These are phyloP conservation scores for Malurus leucopterus DNA, from an alignment of 2,797 vertebrate species.

Conservation along the genomic window DNA sequence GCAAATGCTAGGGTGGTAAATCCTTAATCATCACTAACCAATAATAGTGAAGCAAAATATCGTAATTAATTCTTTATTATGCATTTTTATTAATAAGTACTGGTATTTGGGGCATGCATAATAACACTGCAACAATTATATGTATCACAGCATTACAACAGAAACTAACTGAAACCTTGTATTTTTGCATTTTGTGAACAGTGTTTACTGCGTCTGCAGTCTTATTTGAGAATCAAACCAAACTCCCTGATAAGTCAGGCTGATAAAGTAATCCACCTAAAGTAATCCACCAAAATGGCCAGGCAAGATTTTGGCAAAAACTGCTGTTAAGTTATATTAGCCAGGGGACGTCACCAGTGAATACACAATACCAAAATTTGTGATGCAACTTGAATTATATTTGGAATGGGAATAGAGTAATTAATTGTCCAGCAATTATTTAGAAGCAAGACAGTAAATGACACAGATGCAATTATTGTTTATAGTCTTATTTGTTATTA, in stretches of 20 bases:
- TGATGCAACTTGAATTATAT: neutral
- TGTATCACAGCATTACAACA: constrained; percentile 50
- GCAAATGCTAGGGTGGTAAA: neutral
- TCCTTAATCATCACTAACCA: neutral
- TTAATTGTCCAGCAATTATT: neutral
- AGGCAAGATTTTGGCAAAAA: constrained; percentile 19
- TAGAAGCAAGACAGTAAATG: neutral
- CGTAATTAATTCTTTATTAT: constrained; percentile 52
- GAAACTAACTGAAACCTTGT: constrained; percentile 27
- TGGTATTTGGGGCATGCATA: constrained; percentile 60
- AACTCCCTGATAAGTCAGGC: neutral
- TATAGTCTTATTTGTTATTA: neutral
- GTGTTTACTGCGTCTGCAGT: neutral
- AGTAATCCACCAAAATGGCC: neutral
- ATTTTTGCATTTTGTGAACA: constrained; percentile 19
- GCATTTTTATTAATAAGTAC: constrained; percentile 34
- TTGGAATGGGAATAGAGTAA: neutral
- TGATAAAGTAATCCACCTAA: neutral
- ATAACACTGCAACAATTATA: constrained; percentile 52
- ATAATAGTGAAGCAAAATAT: constrained; percentile 39
- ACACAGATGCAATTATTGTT: neutral
- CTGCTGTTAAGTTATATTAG: neutral
- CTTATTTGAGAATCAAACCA: neutral
- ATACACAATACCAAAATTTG: neutral
- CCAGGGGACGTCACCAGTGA: neutral